Base-by-base conservation (phyloP, 1,140 invertebrate genomes). In the Drosophila obscura region DNA sequence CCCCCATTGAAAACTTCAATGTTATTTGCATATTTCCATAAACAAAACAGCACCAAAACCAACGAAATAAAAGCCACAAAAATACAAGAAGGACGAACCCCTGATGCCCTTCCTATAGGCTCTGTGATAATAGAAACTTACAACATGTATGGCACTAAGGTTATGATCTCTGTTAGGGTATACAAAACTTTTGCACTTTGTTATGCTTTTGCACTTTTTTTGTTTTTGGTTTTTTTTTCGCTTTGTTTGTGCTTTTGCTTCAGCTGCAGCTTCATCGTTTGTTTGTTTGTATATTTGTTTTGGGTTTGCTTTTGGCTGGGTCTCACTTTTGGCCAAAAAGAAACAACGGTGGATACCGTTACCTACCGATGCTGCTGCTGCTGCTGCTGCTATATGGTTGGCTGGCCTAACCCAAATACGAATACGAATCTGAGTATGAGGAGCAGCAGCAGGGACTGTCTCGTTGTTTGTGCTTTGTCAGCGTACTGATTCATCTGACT, bases 341-440 rank as follows among this genome's bases (percentile, higher is more conserved):
- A 11, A 24, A n/a, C 48, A 55, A 67, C 72, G 58, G 28, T 67
- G 65, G 59, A 44, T 82, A 82, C 83, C 82, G 79, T 87, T 87
- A 87, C 65, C 74, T 44, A 59, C 35, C 35, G 35, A 39, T 39
- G 35, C 35, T 39, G 35, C 35, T 39, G 35, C 31, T 9, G 8
- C 9, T 9, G 31, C 31, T 35, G 28, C 8, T 9, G 28, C 77
- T 59, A 71, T 68, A 73, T 87, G 80, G 72, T 60, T 78, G 82
- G 75, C 80, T 88, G 83, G 83, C 35, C 66, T 88, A 87, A 87
- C 83, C 82, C 83, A 87, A 88, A 87, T 82, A 88, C 57, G 65
- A 77, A 69, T 50, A 58, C 61, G 52, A 56, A 49, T 16, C 35
- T 19, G 44, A 46, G 43, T 61, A 66, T 61, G 49, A 44, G 53